Evolutionary conservation across 92 coral and sea anemone species (phyloP).

Genomic region (Paragorgia papillata): DNA sequence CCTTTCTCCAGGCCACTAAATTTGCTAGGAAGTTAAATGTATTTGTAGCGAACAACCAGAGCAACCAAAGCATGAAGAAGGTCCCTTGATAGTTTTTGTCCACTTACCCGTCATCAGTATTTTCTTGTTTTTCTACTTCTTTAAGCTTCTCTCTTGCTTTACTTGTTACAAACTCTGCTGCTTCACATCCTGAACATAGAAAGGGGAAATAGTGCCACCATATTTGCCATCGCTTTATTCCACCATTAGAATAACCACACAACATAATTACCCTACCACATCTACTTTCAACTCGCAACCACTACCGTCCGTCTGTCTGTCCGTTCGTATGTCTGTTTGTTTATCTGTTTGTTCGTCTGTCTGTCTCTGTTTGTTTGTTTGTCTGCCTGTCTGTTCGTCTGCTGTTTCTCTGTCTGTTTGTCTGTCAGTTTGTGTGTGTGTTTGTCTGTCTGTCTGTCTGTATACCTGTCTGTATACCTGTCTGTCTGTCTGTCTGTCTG

Average conservation of each 20-base stretch:
- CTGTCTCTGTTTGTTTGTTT: no score
- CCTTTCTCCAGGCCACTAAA: constrained; percentile 83
- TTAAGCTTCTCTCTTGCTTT: constrained; percentile 73
- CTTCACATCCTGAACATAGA: constrained; percentile 68
- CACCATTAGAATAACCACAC: no score
- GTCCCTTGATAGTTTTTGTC: not conserved
- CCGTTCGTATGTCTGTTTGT: no score
- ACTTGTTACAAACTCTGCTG: constrained; percentile 58
- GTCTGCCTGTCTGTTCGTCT: no score
- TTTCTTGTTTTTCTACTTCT: constrained; percentile 86
- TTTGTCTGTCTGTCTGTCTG: no score
- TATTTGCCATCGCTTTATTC: not conserved
- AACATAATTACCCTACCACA: not conserved
- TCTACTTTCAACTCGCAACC: not conserved
- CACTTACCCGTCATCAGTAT: constrained; percentile 75
- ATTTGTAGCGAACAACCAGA: not conserved
- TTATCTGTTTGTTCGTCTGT: no score
- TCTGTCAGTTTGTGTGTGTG: no score
- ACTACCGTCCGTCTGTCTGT: not conserved
- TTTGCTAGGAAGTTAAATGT: constrained; percentile 36
- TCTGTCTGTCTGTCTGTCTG: no score
- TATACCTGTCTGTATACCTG: no score
- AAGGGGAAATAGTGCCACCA: not conserved
- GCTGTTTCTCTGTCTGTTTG: no score
- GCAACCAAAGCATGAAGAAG: not conserved